Evolutionary conservation across 1,140 invertebrate species (phyloP).

Genomic region (Glomeris maerens): DNA sequence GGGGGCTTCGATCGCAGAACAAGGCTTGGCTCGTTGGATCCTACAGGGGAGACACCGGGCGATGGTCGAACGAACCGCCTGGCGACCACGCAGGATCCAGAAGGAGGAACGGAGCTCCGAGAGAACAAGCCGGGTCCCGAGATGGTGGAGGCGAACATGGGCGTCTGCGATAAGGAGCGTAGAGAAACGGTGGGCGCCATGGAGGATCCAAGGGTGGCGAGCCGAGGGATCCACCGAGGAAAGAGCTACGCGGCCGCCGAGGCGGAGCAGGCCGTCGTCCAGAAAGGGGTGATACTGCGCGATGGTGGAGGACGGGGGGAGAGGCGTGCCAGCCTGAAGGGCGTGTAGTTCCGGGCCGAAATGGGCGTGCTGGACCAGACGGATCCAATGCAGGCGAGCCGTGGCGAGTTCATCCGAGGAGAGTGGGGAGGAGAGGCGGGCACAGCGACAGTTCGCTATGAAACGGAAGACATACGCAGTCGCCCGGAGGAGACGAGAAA

Average conservation of each 20-base stretch:
- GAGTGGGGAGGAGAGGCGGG: too few relatives aligned
- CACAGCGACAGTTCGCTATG: too few relatives aligned
- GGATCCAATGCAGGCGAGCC: background rate
- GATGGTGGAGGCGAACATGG: background rate
- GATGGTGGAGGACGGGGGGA: background rate
- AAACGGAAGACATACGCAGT: too few relatives aligned
- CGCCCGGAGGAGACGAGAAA: too few relatives aligned
- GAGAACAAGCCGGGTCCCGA: background rate
- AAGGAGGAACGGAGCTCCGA: background rate
- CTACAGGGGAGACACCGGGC: background rate
- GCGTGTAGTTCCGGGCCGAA: background rate
- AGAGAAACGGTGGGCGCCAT: background rate
- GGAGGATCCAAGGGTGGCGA: background rate
- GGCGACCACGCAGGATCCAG: background rate
- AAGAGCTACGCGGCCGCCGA: background rate
- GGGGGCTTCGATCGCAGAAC: background rate
- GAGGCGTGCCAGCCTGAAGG: background rate
- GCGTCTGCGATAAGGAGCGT: background rate
- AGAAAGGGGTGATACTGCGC: background rate
- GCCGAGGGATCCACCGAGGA: background rate
- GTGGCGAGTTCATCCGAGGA: background rate
- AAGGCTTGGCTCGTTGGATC: background rate
- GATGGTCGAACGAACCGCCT: background rate
- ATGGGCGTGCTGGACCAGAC: background rate
- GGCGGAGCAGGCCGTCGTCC: background rate